Conservation (phyloP, 2,113 vertebrate genomes). For the Atrichornis clamosus region DNA sequence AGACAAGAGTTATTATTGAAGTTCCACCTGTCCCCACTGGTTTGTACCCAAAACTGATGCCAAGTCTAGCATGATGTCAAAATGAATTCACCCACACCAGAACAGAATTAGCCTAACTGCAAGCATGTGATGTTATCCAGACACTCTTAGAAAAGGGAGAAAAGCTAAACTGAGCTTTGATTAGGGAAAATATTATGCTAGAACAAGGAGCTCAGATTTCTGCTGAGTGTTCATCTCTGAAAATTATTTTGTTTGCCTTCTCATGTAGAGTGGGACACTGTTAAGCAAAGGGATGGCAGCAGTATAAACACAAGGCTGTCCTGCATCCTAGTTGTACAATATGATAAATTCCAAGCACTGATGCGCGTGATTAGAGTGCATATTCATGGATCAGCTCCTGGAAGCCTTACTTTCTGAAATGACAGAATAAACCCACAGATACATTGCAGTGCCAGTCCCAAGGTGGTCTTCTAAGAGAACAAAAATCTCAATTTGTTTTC, state of each 20-base stretch:
- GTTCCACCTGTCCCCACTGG: slow-evolving; percentile 22
- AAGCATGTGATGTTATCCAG: slow-evolving; percentile 31
- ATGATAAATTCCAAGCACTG: not conserved
- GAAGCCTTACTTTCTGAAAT: not conserved
- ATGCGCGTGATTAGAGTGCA: not conserved
- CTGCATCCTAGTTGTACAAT: not conserved
- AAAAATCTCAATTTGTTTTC: not conserved
- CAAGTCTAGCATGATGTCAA: slow-evolving; percentile 29
- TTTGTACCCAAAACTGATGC: not conserved
- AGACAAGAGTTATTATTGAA: slow-evolving; percentile 18
- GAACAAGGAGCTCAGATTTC: not conserved
- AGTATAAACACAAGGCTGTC: not conserved
- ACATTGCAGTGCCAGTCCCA: not conserved
- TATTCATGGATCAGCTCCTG: not conserved
- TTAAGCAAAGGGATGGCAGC: not conserved
- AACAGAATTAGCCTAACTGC: not conserved
- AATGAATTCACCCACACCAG: slow-evolving; percentile 4
- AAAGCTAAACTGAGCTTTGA: not conserved
- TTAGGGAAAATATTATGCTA: not conserved
- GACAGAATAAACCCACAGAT: not conserved
- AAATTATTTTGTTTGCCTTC: not conserved
- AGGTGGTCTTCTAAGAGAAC: not conserved
- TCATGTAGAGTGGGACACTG: not conserved
- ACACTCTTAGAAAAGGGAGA: not conserved
- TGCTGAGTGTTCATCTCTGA: not conserved